Percentiles rank a stretch among this genome's conserved stretches.
phyloP scores from a whole-genome alignment of 2,113 vertebrate species.

The Cheilinus undulatus region DNA sequence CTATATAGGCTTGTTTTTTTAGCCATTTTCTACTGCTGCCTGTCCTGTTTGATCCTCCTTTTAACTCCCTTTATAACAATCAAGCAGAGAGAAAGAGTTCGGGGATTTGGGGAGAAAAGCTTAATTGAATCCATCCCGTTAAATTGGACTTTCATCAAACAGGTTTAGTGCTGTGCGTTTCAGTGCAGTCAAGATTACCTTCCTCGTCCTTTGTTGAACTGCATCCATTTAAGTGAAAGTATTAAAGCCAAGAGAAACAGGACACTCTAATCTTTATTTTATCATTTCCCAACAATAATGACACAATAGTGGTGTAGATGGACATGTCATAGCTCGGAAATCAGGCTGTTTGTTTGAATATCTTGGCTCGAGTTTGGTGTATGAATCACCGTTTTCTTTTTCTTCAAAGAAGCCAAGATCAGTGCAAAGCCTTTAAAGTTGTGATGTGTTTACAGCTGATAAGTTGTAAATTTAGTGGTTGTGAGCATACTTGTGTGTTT shows the following conservation, averaged over 20 bases:
- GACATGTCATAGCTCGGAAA: constrained; percentile 14
- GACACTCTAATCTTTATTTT: constrained; percentile 21
- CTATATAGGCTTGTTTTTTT: background rate
- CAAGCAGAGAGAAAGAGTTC: background rate
- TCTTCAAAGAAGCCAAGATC: background rate
- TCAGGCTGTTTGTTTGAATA: background rate
- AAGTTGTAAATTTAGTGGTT: constrained; percentile 16
- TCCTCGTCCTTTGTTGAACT: background rate
- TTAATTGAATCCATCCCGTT: constrained; percentile 15
- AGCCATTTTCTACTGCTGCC: background rate
- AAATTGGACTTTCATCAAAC: constrained; percentile 8
- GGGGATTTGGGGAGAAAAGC: background rate
- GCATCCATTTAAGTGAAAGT: constrained; percentile 5
- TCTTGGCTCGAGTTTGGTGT: background rate
- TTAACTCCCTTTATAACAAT: background rate
- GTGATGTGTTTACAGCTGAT: constrained; percentile 23
- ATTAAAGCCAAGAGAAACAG: constrained; percentile 28
- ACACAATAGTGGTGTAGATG: background rate
- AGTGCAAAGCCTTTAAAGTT: constrained; percentile 19
- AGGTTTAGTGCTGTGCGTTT: background rate
- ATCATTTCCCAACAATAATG: constrained; percentile 23
- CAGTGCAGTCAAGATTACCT: constrained; percentile 9
- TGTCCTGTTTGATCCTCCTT: too few relatives aligned
- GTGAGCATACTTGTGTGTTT: constrained; percentile 23
- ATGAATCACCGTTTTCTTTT: constrained; percentile 8